A percentile compares a stretch with the other conserved stretches of the same genome.
Conservation (phyloP, 2,888 invertebrate genomes). For the Furcula furcula region DNA sequence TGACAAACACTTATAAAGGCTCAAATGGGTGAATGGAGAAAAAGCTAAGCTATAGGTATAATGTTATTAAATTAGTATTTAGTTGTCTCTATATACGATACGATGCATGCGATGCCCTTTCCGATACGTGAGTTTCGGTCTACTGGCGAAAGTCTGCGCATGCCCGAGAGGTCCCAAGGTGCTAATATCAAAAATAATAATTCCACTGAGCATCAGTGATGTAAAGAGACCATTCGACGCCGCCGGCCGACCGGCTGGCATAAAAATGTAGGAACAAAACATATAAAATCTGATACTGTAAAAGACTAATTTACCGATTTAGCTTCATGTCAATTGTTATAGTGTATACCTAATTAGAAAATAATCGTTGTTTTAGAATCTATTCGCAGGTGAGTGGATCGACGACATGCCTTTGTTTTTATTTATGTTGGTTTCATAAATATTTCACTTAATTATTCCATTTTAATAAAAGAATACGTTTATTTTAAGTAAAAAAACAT, state of each 20-base stretch:
- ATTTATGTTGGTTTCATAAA: no score
- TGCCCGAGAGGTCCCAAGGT: conserved; percentile 45
- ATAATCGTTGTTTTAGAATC: conserved; percentile 47
- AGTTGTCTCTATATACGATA: no score
- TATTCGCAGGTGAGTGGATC: conserved; percentile 35
- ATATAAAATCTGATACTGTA: conserved; percentile 38
- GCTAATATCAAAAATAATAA: conserved; percentile 51
- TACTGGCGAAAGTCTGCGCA: conserved; percentile 68
- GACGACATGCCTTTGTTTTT: neutral
- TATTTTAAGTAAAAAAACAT: no score
- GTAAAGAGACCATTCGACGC: conserved; percentile 50
- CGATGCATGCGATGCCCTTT: conserved; percentile 29
- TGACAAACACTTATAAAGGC: no score
- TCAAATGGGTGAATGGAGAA: no score
- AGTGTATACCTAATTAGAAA: conserved; percentile 51
- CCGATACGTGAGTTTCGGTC: conserved; percentile 54
- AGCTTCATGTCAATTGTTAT: conserved; percentile 68
- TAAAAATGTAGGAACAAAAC: conserved; percentile 51
- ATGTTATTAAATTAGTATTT: no score
- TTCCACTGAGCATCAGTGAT: conserved; percentile 62
- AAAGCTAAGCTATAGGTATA: no score
- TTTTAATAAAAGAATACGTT: no score
- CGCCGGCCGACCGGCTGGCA: conserved; percentile 63
- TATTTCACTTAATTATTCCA: no score
- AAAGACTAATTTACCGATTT: conserved; percentile 35